Evolutionary conservation across 2,113 vertebrate species (phyloP).

Genomic region (Gasterosteus nipponicus): DNA sequence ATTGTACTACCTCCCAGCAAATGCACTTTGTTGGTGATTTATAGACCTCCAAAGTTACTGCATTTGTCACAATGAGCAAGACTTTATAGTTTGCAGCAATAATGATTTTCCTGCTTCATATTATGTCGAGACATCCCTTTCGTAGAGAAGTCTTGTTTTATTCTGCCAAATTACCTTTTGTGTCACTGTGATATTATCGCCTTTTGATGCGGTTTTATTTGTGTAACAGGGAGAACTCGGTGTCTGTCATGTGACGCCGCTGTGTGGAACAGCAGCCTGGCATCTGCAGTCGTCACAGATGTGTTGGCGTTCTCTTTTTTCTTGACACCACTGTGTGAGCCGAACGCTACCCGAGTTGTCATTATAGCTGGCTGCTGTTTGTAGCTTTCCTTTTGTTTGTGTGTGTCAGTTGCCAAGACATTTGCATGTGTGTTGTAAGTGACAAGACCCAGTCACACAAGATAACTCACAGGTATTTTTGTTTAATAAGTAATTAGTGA

Average conservation of each 20-base stretch:
- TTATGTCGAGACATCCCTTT: conserved; percentile 36
- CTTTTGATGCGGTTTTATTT: conserved; percentile 39
- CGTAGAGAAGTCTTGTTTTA: conserved; percentile 37
- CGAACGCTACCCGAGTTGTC: conserved; percentile 57
- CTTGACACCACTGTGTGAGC: conserved; percentile 43
- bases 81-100: conserved; percentile 53
- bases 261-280: conserved; percentile 49
- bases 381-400: not conserved
- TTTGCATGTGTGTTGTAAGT: conserved; percentile 39
- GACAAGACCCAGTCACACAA: conserved; percentile 25
- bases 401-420: conserved; percentile 26
- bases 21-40: conserved; percentile 63
- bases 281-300: conserved; percentile 43
- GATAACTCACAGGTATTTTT: conserved; percentile 9
- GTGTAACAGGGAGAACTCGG: conserved; percentile 29
- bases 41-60: conserved; percentile 57
- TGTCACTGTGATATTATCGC: conserved; percentile 14
- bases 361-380: conserved; percentile 44
- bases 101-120: conserved; percentile 34
- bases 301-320: conserved; percentile 40
- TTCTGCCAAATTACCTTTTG: conserved; percentile 46
- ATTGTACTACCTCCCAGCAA: conserved; percentile 55
- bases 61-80: conserved; percentile 69
- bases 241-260: conserved; percentile 48
- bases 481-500: conserved; percentile 30